Conservation (phyloP, 2,797 vertebrate species). For the Rhodeus uyekii region DNA sequence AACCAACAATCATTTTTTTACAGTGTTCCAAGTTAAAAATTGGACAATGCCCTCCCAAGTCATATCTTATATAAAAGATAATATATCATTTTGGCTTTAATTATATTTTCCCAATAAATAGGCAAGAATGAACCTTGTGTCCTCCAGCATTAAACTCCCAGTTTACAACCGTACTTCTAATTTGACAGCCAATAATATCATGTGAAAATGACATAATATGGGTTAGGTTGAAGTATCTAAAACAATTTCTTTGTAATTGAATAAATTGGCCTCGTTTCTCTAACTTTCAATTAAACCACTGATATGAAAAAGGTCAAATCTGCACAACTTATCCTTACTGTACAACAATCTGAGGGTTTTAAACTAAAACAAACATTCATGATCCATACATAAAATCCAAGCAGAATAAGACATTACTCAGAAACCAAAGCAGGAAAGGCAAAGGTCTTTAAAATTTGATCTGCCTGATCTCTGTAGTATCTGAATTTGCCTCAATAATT, state of each 20-base stretch:
- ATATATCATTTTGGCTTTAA: too few species aligned
- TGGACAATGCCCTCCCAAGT: too few species aligned
- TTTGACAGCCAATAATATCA: neutral
- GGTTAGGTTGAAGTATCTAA: neutral
- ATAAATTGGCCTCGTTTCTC: neutral
- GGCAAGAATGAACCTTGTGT: too few species aligned
- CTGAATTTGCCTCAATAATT: slow-evolving; percentile 18
- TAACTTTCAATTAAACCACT: neutral
- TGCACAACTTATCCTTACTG: neutral
- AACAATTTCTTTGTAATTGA: neutral
- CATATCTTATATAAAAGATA: too few species aligned
- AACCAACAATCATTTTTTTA: too few species aligned
- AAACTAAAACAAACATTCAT: neutral
- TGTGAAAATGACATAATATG: neutral
- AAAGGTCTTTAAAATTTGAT: neutral
- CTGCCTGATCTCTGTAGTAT: slow-evolving; percentile 1
- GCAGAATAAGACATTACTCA: neutral
- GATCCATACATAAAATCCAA: neutral
- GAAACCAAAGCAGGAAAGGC: neutral
- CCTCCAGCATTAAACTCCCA: too few species aligned
- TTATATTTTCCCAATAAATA: too few species aligned
- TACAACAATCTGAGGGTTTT: neutral
- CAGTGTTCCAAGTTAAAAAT: too few species aligned
- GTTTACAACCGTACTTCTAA: too few species aligned
- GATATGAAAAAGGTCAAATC: neutral